Evolutionary conservation across 1,140 invertebrate species (phyloP).

Genomic region (Drosophila sproati): DNA sequence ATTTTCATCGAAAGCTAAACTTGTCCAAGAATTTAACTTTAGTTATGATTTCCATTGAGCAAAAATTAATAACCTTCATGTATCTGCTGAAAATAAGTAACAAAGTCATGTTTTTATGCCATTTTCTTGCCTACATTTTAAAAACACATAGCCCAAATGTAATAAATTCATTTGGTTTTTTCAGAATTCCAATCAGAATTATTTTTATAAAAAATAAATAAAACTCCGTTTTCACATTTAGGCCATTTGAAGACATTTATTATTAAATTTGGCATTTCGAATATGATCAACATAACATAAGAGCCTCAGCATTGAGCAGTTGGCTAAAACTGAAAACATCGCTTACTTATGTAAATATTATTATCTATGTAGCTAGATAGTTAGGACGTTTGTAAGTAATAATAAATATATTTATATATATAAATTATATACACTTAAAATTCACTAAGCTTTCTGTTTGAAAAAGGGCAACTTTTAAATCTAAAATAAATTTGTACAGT

Average conservation of each 20-base stretch:
- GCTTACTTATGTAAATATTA: conserved; percentile 22
- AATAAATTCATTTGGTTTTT: too few species aligned
- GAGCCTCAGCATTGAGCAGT: conserved; percentile 16
- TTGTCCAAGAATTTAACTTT: too few species aligned
- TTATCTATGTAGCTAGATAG: conserved; percentile 17
- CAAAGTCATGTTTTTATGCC: too few species aligned
- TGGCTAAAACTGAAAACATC: conserved; percentile 33
- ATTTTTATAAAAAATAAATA: background rate
- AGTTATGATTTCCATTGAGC: too few species aligned
- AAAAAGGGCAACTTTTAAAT: background rate
- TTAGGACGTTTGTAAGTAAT: conserved; percentile 15
- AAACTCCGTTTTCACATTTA: conserved; percentile 24
- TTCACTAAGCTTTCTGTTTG: conserved; percentile 18
- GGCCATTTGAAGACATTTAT: conserved; percentile 49
- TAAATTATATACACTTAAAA: conserved; percentile 47
- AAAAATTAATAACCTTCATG: too few species aligned
- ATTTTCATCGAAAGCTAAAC: too few species aligned
- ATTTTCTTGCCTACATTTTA: too few species aligned
- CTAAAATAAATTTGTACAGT: conserved; percentile 49
- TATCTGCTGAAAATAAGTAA: too few species aligned
- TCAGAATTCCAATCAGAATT: too few species aligned
- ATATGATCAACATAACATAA: conserved; percentile 58
- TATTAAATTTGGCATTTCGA: conserved; percentile 59
- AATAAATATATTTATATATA: conserved; percentile 20
- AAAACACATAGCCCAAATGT: too few species aligned